Base-by-base conservation (phyloP, 1,140 invertebrate species). In the Pemphigus obesinymphae region DNA sequence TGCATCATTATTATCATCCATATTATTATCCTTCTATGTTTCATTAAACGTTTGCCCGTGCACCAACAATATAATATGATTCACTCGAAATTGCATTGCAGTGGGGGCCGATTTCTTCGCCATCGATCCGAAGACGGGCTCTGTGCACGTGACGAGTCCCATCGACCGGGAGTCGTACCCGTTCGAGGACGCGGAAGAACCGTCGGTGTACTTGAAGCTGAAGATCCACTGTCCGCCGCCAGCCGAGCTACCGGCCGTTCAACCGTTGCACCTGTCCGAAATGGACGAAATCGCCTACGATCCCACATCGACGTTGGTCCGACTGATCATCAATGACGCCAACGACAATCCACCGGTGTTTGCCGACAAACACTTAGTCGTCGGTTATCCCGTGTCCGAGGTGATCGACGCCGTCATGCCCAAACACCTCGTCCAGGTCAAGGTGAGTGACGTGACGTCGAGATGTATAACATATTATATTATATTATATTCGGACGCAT, bases 311-410 rank as follows among this genome's bases (percentile, higher is more conserved):
- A 80, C 76, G 15, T 10, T 80, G n/a, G n/a, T 80, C 1, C 55
- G 63, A 6, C 23, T 80, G 23, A 17, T 63, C 8, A 80, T 80
- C 13, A 15, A n/a, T 0, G 76, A 80, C 23, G 13, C 1, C 26
- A 80, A 80, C 37, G 76, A 80, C 23, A 80, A 80, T n/a, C 15
- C 17, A 3, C 76, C 76, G 8, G 15, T 20, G 55, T 80, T 80
- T 43, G 1, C 40, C 26, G 55, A 80, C 13, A 80, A 45, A 11
- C 76, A 63, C 15, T 29, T 80, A 20, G 10, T 26, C 23, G 23
- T 80, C 17, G 76, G 76, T 3, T 80, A 80, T 80, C 76, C 76
- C 15, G 76, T 80, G 37, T 4, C 10, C 0, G 37, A 40, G 3
- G 55, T 80, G 34, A 37, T 23, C 13, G 17, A 29, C 1, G 15